A percentile compares a stretch with the other conserved stretches of the same genome.
These are phyloP conservation scores for Xerus inauris DNA, from an alignment of 2,113 vertebrate genomes.

Conservation along the genomic window DNA sequence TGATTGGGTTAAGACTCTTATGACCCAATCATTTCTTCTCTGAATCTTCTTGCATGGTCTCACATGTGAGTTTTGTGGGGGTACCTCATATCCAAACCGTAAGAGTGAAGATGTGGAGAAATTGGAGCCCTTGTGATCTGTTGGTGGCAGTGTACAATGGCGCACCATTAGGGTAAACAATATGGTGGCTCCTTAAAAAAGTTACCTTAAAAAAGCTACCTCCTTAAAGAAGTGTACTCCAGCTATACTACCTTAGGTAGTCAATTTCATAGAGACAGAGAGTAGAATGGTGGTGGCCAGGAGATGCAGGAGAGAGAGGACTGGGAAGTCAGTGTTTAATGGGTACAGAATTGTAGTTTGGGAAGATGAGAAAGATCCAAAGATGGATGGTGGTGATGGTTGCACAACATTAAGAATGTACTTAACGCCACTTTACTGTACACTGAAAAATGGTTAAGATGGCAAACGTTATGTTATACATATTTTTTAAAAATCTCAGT, in stretches of 20 bases:
- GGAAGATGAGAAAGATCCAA: background rate
- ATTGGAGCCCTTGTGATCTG: background rate
- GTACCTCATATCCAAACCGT: no score
- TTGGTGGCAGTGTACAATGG: background rate
- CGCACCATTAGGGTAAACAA: background rate
- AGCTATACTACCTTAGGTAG: no score
- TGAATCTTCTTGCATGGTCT: no score
- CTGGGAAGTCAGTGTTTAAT: background rate
- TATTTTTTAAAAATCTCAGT: background rate
- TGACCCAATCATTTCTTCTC: no score
- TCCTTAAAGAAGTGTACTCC: no score
- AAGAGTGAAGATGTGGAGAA: background rate
- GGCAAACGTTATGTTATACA: background rate
- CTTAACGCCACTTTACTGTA: background rate
- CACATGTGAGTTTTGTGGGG: no score
- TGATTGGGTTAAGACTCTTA: no score
- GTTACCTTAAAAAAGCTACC: no score
- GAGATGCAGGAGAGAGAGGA: no score
- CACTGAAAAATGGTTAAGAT: background rate
- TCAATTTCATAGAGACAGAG: background rate
- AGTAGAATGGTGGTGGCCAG: background rate
- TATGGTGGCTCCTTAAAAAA: background rate
- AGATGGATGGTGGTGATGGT: background rate
- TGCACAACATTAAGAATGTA: background rate
- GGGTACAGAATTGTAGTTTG: background rate